These are phyloP conservation scores for Oithona nana DNA, from an alignment of 2,888 invertebrate species.

Conservation along the genomic window DNA sequence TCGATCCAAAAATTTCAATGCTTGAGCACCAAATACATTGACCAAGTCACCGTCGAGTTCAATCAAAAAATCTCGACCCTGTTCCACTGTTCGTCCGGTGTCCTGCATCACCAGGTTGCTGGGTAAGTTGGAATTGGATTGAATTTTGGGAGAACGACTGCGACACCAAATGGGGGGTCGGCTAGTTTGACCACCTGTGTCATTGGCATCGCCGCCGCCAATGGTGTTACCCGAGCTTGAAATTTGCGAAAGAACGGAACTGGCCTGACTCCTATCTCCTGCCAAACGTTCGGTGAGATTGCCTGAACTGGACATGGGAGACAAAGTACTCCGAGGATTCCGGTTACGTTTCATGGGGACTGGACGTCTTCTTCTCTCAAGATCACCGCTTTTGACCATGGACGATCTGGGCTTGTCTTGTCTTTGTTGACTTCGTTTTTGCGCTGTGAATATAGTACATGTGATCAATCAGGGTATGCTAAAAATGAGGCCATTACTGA, in stretches of 20 bases:
- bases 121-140: background rate
- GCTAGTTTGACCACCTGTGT: background rate
- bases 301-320: background rate
- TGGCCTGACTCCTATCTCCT: background rate
- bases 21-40: constrained; percentile 4
- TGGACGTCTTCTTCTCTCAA: background rate
- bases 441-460: too few relatives aligned
- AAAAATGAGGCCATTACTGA: too few relatives aligned
- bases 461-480: too few relatives aligned
- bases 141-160: background rate
- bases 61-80: constrained; percentile 14
- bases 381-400: too few relatives aligned
- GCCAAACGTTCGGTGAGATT: background rate
- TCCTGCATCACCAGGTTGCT: too few relatives aligned
- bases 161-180: background rate
- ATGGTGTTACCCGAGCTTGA: too few relatives aligned
- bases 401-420: too few relatives aligned
- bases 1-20: constrained; percentile 14
- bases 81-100: constrained; percentile 9
- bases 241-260: too few relatives aligned
- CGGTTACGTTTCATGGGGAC: background rate
- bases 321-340: background rate
- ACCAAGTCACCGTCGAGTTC: constrained; percentile 14
- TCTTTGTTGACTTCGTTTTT: too few relatives aligned
- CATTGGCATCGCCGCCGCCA: background rate